Evolutionary conservation across 2,113 vertebrate genomes (phyloP).

Genomic region (Dicrurus megarhynchus): DNA sequence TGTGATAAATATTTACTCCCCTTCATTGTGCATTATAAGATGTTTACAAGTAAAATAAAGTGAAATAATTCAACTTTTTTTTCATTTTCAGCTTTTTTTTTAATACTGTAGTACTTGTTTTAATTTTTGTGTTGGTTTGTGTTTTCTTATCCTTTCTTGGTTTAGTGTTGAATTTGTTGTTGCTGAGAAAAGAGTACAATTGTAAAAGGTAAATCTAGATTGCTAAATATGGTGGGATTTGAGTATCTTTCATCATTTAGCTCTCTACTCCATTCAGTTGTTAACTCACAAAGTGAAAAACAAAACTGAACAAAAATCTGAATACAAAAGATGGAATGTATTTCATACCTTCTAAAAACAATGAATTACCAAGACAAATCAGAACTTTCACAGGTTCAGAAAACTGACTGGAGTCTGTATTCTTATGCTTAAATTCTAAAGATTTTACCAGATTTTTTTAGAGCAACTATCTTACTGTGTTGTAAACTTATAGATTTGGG

Average conservation of each 20-base stretch:
- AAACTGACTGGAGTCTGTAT: neutral
- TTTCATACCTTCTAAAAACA: conserved; percentile 9
- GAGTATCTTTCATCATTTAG: conserved; percentile 41
- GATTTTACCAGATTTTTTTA: neutral
- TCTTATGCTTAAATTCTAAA: conserved; percentile 1
- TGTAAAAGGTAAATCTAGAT: conserved; percentile 61
- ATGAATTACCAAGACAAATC: neutral
- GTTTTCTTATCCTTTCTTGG: conserved; percentile 56
- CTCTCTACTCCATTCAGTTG: conserved; percentile 48
- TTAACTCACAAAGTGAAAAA: conserved; percentile 60
- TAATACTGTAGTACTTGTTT: conserved; percentile 30
- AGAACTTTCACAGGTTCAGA: neutral
- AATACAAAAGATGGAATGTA: neutral
- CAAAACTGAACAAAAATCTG: conserved; percentile 11
- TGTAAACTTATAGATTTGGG: neutral
- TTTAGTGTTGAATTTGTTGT: conserved; percentile 58
- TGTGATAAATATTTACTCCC: conserved; percentile 65
- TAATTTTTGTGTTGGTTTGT: conserved; percentile 52
- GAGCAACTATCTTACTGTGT: neutral
- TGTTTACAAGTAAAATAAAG: conserved; percentile 71
- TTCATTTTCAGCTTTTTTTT: conserved; percentile 44
- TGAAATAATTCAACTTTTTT: conserved; percentile 51
- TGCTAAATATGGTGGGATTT: conserved; percentile 36
- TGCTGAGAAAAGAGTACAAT: conserved; percentile 62
- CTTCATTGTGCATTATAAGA: conserved; percentile 71